Evolutionary conservation across 2,888 invertebrate species (phyloP).

Genomic region (Autographa gamma): DNA sequence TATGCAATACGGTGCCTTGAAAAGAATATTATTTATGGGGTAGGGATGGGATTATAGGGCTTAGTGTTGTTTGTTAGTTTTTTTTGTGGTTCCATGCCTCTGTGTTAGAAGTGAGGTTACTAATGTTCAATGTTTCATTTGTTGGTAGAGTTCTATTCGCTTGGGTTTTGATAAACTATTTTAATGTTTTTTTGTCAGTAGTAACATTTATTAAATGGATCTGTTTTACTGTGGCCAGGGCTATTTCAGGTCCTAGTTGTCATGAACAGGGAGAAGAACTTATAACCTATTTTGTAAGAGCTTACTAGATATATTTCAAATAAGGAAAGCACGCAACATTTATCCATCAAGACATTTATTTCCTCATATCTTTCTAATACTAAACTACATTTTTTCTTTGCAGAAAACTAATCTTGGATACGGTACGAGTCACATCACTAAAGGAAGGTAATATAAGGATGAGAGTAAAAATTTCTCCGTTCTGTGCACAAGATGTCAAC

Average conservation of each 20-base stretch:
- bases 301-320: no score
- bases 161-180: no score
- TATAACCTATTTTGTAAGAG: no score
- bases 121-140: no score
- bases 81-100: not conserved
- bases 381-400: not conserved
- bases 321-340: no score
- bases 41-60: slow-evolving; percentile 44
- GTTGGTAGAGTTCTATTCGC: no score
- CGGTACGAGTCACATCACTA: slow-evolving; percentile 49
- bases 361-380: not conserved
- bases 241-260: no score
- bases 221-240: not conserved
- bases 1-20: slow-evolving; percentile 81
- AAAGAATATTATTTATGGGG: slow-evolving; percentile 87
- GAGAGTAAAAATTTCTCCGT: slow-evolving; percentile 83
- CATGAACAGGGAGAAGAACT: no score
- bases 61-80: not conserved
- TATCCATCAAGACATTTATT: no score
- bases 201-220: no score
- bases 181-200: no score
- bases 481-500: slow-evolving; percentile 73
- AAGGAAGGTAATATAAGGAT: slow-evolving; percentile 81
- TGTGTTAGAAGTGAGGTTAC: not conserved
- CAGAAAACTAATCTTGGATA: not conserved